Conservation (phyloP, 2,888 invertebrate species). For the Trichopria drosophilae region DNA sequence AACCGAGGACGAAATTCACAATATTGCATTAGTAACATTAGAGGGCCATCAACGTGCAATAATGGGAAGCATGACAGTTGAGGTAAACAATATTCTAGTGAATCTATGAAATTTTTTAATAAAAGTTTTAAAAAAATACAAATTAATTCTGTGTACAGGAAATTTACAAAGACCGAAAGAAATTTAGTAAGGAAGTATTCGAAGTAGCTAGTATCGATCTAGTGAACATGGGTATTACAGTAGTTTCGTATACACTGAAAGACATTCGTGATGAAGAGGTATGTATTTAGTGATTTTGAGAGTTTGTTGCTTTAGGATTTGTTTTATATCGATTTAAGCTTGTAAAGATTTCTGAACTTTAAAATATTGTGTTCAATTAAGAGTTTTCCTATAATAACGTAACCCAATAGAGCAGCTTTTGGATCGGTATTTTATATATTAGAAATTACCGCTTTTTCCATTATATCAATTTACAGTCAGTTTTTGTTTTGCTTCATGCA, state of each 20-base stretch:
- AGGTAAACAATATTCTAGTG: conserved; percentile 58
- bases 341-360: conserved; percentile 13
- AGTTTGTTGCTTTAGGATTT: conserved; percentile 17
- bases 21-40: conserved; percentile 86
- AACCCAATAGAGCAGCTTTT: neutral
- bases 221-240: conserved; percentile 95
- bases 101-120: neutral
- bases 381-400: neutral
- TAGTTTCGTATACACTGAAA: conserved; percentile 91
- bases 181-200: conserved; percentile 92
- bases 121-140: neutral
- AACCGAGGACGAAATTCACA: conserved; percentile 82
- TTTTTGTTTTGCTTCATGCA: conserved; percentile 59
- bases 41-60: conserved; percentile 95
- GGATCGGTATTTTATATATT: neutral
- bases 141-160: conserved; percentile 61
- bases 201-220: conserved; percentile 94
- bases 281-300: conserved; percentile 46
- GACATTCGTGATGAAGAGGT: conserved; percentile 95
- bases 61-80: conserved; percentile 96
- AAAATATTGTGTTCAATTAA: neutral
- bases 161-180: conserved; percentile 93
- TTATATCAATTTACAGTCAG: no score
- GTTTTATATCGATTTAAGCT: conserved; percentile 11
- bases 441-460: conserved; percentile 45